Evolutionary conservation across 64 coral and sea anemone genomes (phyloP).

Genomic region (Platygyra sinensis): DNA sequence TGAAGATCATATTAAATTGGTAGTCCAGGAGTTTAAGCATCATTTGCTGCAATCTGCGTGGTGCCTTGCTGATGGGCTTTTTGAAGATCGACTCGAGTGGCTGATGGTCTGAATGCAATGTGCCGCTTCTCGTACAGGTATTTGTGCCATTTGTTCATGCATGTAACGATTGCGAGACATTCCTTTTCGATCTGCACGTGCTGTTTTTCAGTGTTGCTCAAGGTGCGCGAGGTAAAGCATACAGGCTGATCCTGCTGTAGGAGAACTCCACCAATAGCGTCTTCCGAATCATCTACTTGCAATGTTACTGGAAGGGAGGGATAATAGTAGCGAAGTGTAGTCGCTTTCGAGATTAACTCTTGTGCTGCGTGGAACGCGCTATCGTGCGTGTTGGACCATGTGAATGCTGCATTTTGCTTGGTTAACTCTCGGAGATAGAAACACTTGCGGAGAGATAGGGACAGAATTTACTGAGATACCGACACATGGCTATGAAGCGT

Average conservation of each 20-base stretch:
- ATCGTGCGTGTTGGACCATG: slow-evolving; percentile 4
- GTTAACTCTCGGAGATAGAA: slow-evolving; percentile 45
- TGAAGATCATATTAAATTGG: slow-evolving; percentile 1
- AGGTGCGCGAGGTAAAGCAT: slow-evolving; percentile 18
- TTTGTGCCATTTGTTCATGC: slow-evolving; percentile 35
- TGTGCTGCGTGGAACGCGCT: slow-evolving; percentile 37
- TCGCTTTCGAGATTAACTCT: slow-evolving; percentile 21
- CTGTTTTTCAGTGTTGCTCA: slow-evolving; percentile 43
- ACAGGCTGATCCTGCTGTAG: slow-evolving; percentile 26
- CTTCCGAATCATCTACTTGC: slow-evolving; percentile 57
- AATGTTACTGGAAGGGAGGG: slow-evolving; percentile 43
- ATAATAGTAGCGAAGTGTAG: slow-evolving; percentile 23
- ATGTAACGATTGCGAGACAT: slow-evolving; percentile 4
- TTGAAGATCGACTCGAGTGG: slow-evolving; percentile 47
- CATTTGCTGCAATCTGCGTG: slow-evolving; percentile 48
- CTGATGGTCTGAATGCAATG: slow-evolving; percentile 32
- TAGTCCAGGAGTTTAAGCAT: slow-evolving; percentile 42
- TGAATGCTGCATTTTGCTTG: slow-evolving; percentile 16
- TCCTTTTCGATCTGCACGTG: slow-evolving; percentile 19
- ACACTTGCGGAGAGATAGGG: slow-evolving; percentile 50
- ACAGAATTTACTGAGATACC: slow-evolving; percentile 44
- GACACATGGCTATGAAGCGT: no score
- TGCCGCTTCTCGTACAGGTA: slow-evolving; percentile 12
- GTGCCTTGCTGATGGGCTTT: slow-evolving; percentile 44
- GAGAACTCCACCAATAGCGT: slow-evolving; percentile 27